Evolutionary conservation across 2,113 vertebrate species (phyloP).

Genomic region (Urocynchramus pylzowi): DNA sequence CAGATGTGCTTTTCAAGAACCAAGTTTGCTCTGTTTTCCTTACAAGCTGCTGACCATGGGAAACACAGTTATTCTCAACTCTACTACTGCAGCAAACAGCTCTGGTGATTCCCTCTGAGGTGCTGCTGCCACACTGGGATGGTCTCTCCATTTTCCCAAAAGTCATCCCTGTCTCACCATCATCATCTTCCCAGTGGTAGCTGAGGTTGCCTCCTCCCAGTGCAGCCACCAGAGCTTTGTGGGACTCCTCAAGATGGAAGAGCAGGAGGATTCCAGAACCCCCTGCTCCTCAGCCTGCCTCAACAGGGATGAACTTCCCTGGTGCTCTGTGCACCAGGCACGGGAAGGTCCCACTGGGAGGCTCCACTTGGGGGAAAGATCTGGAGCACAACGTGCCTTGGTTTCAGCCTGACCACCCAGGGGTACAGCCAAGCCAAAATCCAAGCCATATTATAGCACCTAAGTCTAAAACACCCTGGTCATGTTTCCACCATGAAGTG

Average conservation of each 20-base stretch:
- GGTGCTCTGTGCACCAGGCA: neutral
- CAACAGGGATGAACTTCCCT: neutral
- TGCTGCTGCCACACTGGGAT: neutral
- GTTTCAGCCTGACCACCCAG: neutral
- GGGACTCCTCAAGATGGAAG: neutral
- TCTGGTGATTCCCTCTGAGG: neutral
- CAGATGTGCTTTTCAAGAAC: neutral
- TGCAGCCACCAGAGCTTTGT: fast-evolving
- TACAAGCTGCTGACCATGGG: neutral
- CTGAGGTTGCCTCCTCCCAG: neutral
- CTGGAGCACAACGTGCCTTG: neutral
- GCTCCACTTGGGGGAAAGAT: fast-evolving
- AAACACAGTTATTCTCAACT: neutral
- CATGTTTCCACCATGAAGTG: neutral
- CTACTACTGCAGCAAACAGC: neutral
- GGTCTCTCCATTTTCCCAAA: neutral
- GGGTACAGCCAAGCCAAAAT: neutral
- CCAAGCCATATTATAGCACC: neutral
- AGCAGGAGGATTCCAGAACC: neutral
- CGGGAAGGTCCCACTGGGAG: neutral
- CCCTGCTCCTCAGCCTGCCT: neutral
- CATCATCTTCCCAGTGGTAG: neutral
- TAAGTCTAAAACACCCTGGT: neutral
- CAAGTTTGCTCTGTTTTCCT: neutral
- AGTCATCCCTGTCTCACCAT: neutral